phyloP scores from a whole-genome alignment of 2,888 invertebrate species.

The Formica aserva region DNA sequence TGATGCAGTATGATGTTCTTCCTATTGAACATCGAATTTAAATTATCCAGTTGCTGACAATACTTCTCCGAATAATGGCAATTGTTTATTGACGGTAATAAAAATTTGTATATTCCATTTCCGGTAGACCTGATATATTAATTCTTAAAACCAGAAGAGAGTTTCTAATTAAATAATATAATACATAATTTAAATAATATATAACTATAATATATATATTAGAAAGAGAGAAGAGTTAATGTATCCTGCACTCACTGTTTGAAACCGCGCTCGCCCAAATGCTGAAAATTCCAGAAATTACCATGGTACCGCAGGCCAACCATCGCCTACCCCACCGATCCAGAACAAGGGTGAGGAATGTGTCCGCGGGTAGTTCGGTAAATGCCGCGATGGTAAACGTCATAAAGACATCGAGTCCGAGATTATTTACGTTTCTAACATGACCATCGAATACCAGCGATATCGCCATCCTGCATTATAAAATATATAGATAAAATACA shows the following conservation, averaged over 20 bases:
- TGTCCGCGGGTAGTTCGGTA: constrained; percentile 94
- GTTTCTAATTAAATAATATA: background rate
- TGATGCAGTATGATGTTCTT: too few species aligned
- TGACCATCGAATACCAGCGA: constrained; percentile 95
- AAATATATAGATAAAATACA: background rate
- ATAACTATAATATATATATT: background rate
- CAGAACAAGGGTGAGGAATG: constrained; percentile 91
- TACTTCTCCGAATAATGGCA: too few species aligned
- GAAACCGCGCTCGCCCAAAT: constrained; percentile 92
- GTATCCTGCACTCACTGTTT: constrained; percentile 87
- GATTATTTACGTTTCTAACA: constrained; percentile 94
- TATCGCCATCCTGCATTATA: constrained; percentile 90
- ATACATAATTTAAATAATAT: background rate
- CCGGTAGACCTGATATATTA: background rate
- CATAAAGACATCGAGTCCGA: constrained; percentile 93
- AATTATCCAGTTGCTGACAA: too few species aligned
- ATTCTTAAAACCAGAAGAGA: background rate
- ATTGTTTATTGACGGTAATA: too few species aligned
- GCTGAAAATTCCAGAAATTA: constrained; percentile 93
- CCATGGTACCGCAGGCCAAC: constrained; percentile 94
- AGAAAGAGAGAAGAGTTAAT: background rate
- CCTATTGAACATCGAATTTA: too few species aligned
- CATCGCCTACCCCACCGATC: constrained; percentile 94
- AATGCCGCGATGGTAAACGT: constrained; percentile 94
- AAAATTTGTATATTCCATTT: too few species aligned